These are phyloP conservation scores for Lepidurus apus DNA, from an alignment of 1,140 invertebrate genomes.

Conservation along the genomic window DNA sequence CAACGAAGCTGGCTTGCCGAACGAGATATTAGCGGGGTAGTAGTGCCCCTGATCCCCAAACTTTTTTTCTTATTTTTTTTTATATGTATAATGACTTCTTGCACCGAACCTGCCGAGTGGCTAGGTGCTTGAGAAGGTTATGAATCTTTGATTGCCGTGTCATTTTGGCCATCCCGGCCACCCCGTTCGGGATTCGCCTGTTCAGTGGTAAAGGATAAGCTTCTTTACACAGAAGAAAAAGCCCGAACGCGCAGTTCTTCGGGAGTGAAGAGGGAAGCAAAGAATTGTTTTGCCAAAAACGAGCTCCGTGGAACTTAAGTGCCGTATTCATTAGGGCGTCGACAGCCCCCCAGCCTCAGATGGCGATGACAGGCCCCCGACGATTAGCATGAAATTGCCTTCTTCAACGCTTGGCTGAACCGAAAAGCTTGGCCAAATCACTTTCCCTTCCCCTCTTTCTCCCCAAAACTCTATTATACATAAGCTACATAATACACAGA, in stretches of 20 bases:
- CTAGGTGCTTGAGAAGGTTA: neutral
- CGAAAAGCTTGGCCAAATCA: conserved; percentile 17
- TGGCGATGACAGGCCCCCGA: conserved; percentile 10
- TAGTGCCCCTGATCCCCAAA: no score
- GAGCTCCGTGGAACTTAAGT: neutral
- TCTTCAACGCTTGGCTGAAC: conserved; percentile 18
- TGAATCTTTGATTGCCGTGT: neutral
- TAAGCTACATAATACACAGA: conserved; percentile 22
- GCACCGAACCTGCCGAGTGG: neutral
- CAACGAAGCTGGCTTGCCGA: no score
- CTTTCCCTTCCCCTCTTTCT: conserved; percentile 19
- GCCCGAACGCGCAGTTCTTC: neutral
- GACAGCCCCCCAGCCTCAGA: conserved; percentile 17
- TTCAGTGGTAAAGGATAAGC: neutral
- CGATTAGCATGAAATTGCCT: conserved; percentile 21
- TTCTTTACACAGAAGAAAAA: no score
- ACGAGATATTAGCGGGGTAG: no score
- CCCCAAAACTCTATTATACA: conserved; percentile 16
- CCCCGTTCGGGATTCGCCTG: neutral
- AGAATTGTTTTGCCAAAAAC: conserved; percentile 16
- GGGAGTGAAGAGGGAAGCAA: neutral
- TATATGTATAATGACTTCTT: neutral
- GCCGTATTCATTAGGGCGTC: conserved; percentile 18
- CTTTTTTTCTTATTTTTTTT: no score
- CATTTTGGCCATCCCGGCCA: neutral